A percentile compares a stretch with the other conserved stretches of the same genome.
phyloP scores from a whole-genome alignment of 2,113 vertebrate species.

The Stictonetta naevosa region DNA sequence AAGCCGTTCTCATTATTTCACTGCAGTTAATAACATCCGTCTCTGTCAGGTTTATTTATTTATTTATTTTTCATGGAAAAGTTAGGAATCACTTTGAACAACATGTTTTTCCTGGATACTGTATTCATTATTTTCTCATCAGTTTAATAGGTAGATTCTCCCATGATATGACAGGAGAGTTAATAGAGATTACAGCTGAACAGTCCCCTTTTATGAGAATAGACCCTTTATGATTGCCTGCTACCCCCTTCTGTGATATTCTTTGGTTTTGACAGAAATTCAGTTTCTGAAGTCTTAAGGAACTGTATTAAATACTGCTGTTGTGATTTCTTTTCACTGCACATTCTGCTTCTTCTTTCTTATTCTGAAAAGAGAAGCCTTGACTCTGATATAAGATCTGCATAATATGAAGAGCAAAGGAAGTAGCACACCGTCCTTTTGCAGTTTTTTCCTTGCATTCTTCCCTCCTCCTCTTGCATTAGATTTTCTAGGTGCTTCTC shows the following conservation, averaged over 20 bases:
- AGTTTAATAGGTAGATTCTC: slow-evolving; percentile 57
- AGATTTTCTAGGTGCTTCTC: slow-evolving; percentile 1
- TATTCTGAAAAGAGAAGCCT: not conserved
- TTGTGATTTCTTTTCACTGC: slow-evolving; percentile 36
- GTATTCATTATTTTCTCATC: slow-evolving; percentile 44
- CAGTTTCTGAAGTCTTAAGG: slow-evolving; percentile 28
- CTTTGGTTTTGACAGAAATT: slow-evolving; percentile 40
- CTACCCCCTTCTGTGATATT: not conserved
- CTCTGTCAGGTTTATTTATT: not conserved
- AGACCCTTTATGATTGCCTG: slow-evolving; percentile 25
- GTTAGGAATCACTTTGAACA: slow-evolving; percentile 25
- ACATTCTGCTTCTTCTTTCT: not conserved
- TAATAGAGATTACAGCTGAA: slow-evolving; percentile 17
- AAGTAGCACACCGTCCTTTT: not conserved
- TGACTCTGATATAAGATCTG: not conserved
- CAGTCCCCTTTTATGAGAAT: not conserved
- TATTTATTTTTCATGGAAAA: not conserved
- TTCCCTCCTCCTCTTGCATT: not conserved
- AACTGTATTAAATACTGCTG: slow-evolving; percentile 1
- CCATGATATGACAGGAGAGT: not conserved
- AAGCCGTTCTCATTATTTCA: not conserved
- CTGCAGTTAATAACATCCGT: slow-evolving; percentile 17
- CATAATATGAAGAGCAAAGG: not conserved
- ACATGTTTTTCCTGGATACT: slow-evolving; percentile 40
- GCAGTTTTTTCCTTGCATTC: not conserved